Percentiles rank a stretch among this genome's conserved stretches.
phyloP scores from a whole-genome alignment of 2,797 vertebrate genomes.

The Crax fasciolata region DNA sequence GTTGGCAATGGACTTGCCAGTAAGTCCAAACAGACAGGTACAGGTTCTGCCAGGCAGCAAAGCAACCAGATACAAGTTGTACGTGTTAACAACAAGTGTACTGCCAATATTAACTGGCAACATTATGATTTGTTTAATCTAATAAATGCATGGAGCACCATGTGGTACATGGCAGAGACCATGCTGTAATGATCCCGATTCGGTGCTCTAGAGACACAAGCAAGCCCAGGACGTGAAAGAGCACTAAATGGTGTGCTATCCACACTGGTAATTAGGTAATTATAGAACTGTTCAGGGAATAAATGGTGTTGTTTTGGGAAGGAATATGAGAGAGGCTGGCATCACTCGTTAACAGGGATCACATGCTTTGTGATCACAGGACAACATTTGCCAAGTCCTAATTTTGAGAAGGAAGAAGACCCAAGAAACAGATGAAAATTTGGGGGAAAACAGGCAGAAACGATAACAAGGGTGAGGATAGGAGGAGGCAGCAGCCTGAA shows the following conservation, averaged over 20 bases:
- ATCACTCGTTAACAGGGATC: neutral
- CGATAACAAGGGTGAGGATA: neutral
- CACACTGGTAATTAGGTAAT: constrained; percentile 23
- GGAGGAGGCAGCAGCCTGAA: neutral
- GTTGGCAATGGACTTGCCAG: too few species aligned
- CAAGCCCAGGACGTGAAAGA: neutral
- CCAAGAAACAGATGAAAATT: neutral
- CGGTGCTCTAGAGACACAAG: neutral
- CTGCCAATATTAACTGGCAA: neutral
- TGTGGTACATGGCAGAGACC: neutral
- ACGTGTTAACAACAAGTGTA: neutral
- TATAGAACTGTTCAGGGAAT: neutral
- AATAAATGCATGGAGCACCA: neutral
- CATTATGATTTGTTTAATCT: neutral
- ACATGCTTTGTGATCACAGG: neutral
- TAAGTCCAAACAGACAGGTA: neutral
- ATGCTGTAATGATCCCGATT: neutral
- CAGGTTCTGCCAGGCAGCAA: neutral
- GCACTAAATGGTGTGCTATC: neutral
- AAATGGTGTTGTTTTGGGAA: neutral
- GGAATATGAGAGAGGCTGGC: neutral
- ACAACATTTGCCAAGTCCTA: neutral
- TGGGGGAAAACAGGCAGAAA: neutral
- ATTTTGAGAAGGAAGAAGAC: neutral
- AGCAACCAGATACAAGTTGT: neutral